A percentile compares a stretch with the other conserved stretches of the same genome.
phyloP scores from a whole-genome alignment of 2,888 invertebrate genomes.

The Apamea crenata region DNA sequence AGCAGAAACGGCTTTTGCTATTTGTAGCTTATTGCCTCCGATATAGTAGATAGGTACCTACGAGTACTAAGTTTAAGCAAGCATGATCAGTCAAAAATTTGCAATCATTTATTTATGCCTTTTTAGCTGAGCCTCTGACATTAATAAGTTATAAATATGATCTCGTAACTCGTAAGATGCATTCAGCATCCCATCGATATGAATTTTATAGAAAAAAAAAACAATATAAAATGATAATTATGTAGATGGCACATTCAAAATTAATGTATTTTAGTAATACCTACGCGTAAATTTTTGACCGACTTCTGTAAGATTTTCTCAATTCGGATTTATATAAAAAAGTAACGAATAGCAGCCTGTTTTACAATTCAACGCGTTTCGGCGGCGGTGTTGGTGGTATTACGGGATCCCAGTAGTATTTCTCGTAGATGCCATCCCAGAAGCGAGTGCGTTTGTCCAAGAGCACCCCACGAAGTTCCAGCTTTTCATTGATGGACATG shows the following conservation, averaged over 20 bases:
- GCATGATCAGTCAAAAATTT: neutral
- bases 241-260: neutral
- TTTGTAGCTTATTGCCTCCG: neutral
- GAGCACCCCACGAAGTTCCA: slow-evolving; percentile 53
- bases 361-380: slow-evolving; percentile 36
- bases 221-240: neutral
- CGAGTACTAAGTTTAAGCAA: neutral
- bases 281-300: neutral
- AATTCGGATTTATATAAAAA: neutral
- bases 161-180: neutral
- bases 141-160: neutral
- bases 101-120: neutral
- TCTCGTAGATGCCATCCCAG: slow-evolving; percentile 67
- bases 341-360: neutral
- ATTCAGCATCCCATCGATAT: neutral
- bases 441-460: slow-evolving; percentile 54
- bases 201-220: neutral
- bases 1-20: neutral
- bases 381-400: slow-evolving; percentile 16
- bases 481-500: slow-evolving; percentile 61
- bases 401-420: slow-evolving; percentile 45
- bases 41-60: neutral
- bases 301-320: neutral
- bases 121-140: neutral
- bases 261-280: neutral